A percentile compares a stretch with the other conserved stretches of the same genome.
Evolutionary conservation across 2,888 invertebrate species (phyloP).

Genomic region (Tortrix viridana): DNA sequence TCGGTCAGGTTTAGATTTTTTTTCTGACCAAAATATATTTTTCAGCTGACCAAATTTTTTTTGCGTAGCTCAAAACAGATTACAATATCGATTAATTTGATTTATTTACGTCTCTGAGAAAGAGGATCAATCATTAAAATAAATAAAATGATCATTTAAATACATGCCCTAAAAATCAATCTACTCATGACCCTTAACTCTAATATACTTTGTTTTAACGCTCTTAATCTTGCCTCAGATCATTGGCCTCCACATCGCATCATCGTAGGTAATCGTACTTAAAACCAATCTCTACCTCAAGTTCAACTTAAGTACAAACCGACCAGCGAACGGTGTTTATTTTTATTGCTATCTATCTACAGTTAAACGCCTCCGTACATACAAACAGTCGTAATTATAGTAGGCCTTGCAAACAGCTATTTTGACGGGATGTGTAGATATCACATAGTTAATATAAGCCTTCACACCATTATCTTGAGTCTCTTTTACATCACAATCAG

Average conservation of each 20-base stretch:
- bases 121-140: no score
- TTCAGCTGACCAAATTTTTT: no score
- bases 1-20: no score
- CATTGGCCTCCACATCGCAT: slow-evolving; percentile 4
- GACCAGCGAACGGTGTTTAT: slow-evolving; percentile 23
- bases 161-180: no score
- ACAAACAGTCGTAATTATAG: slow-evolving; percentile 26
- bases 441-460: neutral
- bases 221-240: slow-evolving; percentile 7
- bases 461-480: neutral
- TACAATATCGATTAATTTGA: no score
- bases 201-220: neutral
- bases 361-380: slow-evolving; percentile 31
- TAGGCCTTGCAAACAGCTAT: slow-evolving; percentile 8
- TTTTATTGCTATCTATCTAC: slow-evolving; percentile 28
- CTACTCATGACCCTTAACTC: neutral
- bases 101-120: no score
- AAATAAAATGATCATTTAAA: no score
- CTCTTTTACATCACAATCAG: neutral
- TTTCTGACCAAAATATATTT: no score
- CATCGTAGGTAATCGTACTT: neutral
- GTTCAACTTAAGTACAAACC: slow-evolving; percentile 11
- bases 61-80: no score
- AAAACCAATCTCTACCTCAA: slow-evolving; percentile 14
- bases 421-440: slow-evolving; percentile 11